These are phyloP conservation scores for Chaetorhynchus papuensis DNA, from an alignment of 2,113 vertebrate species.

Conservation along the genomic window DNA sequence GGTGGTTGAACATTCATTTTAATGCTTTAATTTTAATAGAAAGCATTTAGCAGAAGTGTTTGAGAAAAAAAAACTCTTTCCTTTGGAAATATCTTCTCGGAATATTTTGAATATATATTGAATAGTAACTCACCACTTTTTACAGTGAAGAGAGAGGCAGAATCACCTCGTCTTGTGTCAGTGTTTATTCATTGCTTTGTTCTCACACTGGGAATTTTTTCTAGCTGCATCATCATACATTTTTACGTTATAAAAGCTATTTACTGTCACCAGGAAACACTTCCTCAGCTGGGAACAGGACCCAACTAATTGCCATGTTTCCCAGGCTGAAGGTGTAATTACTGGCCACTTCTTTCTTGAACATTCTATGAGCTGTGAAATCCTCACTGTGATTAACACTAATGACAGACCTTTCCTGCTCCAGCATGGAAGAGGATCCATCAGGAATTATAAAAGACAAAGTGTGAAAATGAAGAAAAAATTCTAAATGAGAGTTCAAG, in stretches of 20 bases:
- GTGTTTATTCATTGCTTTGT: background rate
- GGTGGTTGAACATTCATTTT: background rate
- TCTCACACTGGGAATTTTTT: background rate
- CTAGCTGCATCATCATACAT: background rate
- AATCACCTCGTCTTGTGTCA: background rate
- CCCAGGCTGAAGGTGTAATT: background rate
- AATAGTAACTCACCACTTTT: background rate
- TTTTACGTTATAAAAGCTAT: background rate
- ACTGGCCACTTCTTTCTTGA: background rate
- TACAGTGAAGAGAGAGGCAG: background rate
- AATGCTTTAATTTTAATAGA: background rate
- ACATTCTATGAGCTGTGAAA: background rate
- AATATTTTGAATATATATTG: background rate
- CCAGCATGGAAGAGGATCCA: background rate
- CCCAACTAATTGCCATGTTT: background rate
- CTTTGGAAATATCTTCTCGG: background rate
- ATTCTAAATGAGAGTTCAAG: background rate
- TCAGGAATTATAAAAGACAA: background rate
- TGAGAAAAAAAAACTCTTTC: background rate
- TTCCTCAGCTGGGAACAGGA: background rate
- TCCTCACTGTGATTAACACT: background rate
- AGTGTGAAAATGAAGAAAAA: background rate
- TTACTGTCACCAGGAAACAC: background rate
- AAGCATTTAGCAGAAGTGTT: background rate
- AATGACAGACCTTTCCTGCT: background rate